These are phyloP conservation scores for Catharus ustulatus DNA, from an alignment of 2,797 vertebrate species.

Conservation along the genomic window DNA sequence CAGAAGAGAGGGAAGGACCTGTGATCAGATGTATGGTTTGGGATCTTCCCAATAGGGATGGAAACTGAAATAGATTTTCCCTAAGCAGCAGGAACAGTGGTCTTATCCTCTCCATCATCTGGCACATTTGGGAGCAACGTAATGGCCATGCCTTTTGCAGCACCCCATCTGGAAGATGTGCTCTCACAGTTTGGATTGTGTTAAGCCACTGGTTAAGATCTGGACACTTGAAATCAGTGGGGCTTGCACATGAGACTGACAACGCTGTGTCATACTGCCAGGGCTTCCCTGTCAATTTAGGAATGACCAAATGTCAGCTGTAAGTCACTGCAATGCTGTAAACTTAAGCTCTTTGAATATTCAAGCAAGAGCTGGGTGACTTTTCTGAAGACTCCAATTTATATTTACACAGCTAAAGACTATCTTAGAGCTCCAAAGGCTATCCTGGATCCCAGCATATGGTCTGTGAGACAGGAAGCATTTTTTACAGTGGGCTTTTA, in stretches of 20 bases:
- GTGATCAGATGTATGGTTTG: not conserved
- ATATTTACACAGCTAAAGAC: not conserved
- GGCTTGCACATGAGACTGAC: not conserved
- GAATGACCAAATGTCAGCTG: not conserved
- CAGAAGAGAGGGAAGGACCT: not conserved
- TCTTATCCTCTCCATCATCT: not conserved
- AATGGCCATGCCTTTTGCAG: not conserved
- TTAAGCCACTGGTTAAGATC: not conserved
- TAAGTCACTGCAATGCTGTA: not conserved
- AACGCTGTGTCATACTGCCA: not conserved
- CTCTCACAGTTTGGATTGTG: not conserved
- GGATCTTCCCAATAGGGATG: not conserved
- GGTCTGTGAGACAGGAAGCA: not conserved
- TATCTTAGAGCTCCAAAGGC: not conserved
- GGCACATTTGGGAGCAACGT: not conserved
- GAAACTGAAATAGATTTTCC: not conserved
- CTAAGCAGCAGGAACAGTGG: not conserved
- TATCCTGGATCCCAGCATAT: not conserved
- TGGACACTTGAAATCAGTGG: not conserved
- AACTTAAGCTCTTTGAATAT: not conserved
- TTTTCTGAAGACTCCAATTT: not conserved
- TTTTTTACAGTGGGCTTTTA: not conserved
- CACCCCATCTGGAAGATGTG: accelerated
- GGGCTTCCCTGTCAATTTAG: not conserved
- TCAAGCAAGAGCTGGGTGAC: not conserved